Percentiles rank a stretch among this genome's conserved stretches.
Evolutionary conservation across 1,140 invertebrate genomes (phyloP).

Genomic region (Aphidius ervi): DNA sequence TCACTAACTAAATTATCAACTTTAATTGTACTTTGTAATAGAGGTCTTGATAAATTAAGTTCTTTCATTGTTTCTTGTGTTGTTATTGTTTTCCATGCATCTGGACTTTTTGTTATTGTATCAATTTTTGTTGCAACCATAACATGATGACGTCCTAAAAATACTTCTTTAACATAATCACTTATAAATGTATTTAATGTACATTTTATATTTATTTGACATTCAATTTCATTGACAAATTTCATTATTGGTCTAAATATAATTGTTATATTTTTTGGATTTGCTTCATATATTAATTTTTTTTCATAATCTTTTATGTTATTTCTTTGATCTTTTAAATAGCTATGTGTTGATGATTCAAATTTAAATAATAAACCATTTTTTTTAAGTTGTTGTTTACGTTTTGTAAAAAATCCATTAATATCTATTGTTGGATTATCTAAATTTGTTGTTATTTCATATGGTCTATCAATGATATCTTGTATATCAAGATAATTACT

Average conservation of each 20-base stretch:
- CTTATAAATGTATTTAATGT: conserved; percentile 71
- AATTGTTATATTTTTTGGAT: conserved; percentile 71
- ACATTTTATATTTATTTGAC: conserved; percentile 60
- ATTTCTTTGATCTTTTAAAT: conserved; percentile 59
- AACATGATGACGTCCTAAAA: conserved; percentile 59
- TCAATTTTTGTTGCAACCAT: conserved; percentile 62
- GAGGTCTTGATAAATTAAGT: conserved; percentile 60
- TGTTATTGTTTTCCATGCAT: conserved; percentile 69
- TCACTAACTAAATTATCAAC: conserved; percentile 69
- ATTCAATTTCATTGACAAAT: conserved; percentile 76
- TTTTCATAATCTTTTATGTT: conserved; percentile 29
- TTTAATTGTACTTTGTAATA: conserved; percentile 69
- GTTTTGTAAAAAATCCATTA: conserved; percentile 63
- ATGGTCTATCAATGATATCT: conserved; percentile 60
- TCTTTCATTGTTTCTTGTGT: conserved; percentile 64
- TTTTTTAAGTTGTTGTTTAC: conserved; percentile 63
- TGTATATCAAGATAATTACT: conserved; percentile 82
- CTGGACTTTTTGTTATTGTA: conserved; percentile 66
- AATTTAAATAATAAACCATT: conserved; percentile 69
- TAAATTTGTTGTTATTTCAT: conserved; percentile 55
- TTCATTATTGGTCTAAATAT: conserved; percentile 71
- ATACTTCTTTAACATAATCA: conserved; percentile 72
- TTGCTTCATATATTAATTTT: conserved; percentile 66
- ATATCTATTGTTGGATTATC: conserved; percentile 61
- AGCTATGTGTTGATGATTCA: conserved; percentile 71